These are phyloP conservation scores for Chrysogorgia sp. DNA, from an alignment of 92 coral and sea anemone species.

Conservation along the genomic window DNA sequence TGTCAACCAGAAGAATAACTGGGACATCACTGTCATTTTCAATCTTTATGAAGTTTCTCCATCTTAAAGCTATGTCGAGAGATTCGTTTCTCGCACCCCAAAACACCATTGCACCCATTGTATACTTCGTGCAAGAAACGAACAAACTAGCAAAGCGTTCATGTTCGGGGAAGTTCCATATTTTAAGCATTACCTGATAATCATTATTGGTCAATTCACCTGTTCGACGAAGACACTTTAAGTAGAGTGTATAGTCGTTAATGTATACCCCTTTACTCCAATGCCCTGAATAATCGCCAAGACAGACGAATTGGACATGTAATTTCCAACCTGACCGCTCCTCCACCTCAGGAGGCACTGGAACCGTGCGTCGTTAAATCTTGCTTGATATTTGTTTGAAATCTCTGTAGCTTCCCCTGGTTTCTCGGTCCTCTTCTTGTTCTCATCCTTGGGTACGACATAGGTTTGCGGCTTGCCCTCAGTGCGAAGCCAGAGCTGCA, in stretches of 20 bases:
- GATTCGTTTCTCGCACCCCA: slow-evolving; percentile 67
- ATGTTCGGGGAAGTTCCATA: slow-evolving; percentile 71
- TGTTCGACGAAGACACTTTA: slow-evolving; percentile 48
- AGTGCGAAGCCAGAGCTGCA: too few relatives aligned
- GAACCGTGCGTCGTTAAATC: background rate
- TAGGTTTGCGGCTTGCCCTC: background rate
- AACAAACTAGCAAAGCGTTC: slow-evolving; percentile 41
- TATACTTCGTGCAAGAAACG: slow-evolving; percentile 42
- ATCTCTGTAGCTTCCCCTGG: slow-evolving; percentile 45
- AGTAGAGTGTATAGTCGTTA: slow-evolving; percentile 58
- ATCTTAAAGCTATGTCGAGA: slow-evolving; percentile 55
- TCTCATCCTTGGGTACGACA: slow-evolving; percentile 53
- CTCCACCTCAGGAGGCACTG: background rate
- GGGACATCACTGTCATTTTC: slow-evolving; percentile 24
- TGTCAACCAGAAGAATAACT: slow-evolving; percentile 64
- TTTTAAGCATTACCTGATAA: slow-evolving; percentile 44
- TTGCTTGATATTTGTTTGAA: slow-evolving; percentile 35
- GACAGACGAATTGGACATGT: slow-evolving; percentile 58
- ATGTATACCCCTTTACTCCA: slow-evolving; percentile 59
- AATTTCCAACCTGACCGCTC: slow-evolving; percentile 8
- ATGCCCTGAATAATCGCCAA: slow-evolving; percentile 62
- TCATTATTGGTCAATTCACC: slow-evolving; percentile 22
- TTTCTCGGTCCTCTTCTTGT: slow-evolving; percentile 18
- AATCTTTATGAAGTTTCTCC: slow-evolving; percentile 57
- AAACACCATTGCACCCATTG: slow-evolving; percentile 62